Percentiles rank a stretch among this genome's conserved stretches.
Evolutionary conservation across 1,140 invertebrate genomes (phyloP).

Genomic region (Andricus grossulariae): DNA sequence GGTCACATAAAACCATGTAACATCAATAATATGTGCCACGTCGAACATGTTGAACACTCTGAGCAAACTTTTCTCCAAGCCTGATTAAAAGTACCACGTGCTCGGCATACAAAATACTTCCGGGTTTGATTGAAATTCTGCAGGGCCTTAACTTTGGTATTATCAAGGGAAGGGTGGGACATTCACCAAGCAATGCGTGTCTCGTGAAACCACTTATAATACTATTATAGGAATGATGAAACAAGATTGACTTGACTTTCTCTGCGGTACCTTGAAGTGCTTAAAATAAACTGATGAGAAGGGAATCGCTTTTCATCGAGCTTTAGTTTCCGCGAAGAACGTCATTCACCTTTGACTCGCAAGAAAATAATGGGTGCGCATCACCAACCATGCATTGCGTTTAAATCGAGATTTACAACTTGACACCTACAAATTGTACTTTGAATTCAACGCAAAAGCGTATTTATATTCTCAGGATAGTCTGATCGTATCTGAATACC

Average conservation of each 20-base stretch:
- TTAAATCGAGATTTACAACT: not conserved
- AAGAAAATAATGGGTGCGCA: not conserved
- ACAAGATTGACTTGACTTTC: constrained; percentile 21
- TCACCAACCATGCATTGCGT: not conserved
- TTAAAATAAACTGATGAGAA: not conserved
- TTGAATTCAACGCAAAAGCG: not conserved
- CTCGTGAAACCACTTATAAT: not conserved
- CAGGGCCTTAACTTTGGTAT: constrained; percentile 14
- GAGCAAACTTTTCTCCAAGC: not conserved
- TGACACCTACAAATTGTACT: not conserved
- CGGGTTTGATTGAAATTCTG: constrained; percentile 11
- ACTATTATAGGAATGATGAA: constrained; percentile 26
- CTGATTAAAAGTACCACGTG: constrained; percentile 7
- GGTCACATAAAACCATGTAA: constrained; percentile 6
- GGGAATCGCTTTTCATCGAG: not conserved
- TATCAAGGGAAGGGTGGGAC: constrained; percentile 11
- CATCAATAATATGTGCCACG: constrained; percentile 7
- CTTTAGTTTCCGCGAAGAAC: not conserved
- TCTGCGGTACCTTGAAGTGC: not conserved
- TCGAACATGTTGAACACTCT: not conserved
- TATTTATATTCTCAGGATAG: not conserved
- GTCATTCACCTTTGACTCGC: not conserved
- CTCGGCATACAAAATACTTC: constrained; percentile 17
- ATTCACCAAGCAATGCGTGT: constrained; percentile 22
- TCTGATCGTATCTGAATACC: no score